Percentiles rank a stretch among this genome's conserved stretches.
Conservation (phyloP, 2,797 vertebrate genomes). For the Ficedula albicollis region DNA sequence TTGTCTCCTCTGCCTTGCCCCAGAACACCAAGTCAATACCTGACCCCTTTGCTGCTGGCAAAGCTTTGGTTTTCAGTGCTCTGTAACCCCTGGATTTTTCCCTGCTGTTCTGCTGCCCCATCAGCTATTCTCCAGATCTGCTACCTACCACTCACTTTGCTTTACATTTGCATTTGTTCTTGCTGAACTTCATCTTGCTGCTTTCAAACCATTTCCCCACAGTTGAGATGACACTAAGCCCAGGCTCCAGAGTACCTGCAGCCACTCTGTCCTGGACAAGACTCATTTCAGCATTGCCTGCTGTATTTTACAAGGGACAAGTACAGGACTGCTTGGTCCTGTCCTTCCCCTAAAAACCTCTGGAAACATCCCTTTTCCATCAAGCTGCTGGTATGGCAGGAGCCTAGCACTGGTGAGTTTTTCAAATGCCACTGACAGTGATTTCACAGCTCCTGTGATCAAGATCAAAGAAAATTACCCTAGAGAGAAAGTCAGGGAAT, state of each 20-base stretch:
- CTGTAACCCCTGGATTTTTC: neutral
- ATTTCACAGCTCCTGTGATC: conserved; percentile 29
- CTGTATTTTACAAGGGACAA: neutral
- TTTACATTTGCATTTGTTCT: conserved; percentile 36
- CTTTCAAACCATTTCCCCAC: neutral
- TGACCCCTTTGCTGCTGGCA: neutral
- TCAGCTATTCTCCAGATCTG: neutral
- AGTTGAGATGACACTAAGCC: fast-evolving
- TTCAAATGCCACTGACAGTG: neutral
- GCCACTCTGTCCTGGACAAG: neutral
- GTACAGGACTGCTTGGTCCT: neutral
- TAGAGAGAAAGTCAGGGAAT: neutral
- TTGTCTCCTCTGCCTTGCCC: neutral
- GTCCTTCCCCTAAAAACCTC: neutral
- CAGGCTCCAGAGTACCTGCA: neutral
- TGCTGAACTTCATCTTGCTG: neutral
- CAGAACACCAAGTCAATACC: neutral
- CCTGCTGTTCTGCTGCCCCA: neutral
- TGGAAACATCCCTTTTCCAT: neutral
- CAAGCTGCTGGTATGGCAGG: neutral
- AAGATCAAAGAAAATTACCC: conserved; percentile 46
- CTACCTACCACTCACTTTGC: neutral
- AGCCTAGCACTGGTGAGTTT: neutral
- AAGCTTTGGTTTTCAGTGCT: neutral
- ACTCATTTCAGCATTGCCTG: neutral